phyloP scores from a whole-genome alignment of 2,113 vertebrate species.

The Ciconia stormi region DNA sequence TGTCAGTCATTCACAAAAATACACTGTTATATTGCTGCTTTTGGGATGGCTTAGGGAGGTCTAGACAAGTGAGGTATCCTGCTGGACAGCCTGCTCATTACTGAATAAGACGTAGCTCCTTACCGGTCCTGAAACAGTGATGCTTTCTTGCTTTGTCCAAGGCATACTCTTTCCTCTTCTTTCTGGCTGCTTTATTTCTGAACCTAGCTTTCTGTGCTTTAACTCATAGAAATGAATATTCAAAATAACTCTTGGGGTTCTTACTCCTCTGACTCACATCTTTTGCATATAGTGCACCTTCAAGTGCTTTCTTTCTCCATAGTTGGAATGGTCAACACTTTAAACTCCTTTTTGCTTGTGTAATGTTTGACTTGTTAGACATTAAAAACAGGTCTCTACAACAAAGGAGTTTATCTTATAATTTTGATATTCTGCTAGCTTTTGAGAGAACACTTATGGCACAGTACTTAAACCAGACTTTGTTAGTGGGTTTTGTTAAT shows the following conservation, averaged over 20 bases:
- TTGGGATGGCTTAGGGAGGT: neutral
- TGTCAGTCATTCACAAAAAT: neutral
- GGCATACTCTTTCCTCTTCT: neutral
- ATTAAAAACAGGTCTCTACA: neutral
- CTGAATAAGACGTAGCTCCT: neutral
- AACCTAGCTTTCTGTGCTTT: neutral
- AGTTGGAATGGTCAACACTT: neutral
- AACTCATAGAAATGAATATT: neutral
- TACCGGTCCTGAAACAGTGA: neutral
- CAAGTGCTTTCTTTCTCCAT: neutral
- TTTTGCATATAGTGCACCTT: neutral
- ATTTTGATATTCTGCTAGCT: neutral
- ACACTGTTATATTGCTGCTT: neutral
- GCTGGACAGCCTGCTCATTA: neutral
- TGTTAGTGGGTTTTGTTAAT: neutral
- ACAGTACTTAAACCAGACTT: neutral
- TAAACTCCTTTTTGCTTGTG: neutral
- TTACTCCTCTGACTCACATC: neutral
- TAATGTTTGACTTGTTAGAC: neutral
- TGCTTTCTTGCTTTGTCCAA: neutral
- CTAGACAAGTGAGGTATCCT: neutral
- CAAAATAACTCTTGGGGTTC: neutral
- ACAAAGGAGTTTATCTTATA: neutral
- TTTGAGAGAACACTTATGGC: neutral
- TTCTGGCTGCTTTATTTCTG: neutral